phyloP scores from a whole-genome alignment of 1,140 invertebrate species.

The Chymomyza costata region DNA sequence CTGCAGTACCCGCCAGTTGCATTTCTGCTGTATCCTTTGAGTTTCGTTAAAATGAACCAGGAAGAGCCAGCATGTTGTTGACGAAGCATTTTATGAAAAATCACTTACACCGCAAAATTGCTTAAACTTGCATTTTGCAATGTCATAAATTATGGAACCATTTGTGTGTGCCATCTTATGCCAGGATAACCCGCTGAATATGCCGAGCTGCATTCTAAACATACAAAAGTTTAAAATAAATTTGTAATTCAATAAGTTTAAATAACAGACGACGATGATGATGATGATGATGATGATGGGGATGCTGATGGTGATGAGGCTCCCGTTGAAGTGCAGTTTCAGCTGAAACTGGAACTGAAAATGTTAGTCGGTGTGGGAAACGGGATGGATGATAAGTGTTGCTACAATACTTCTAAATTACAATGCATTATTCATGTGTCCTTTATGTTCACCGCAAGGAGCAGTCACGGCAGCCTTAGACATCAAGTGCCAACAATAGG shows the following conservation, averaged over 20 bases:
- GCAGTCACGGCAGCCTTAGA: background rate
- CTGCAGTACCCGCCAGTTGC: too few relatives aligned
- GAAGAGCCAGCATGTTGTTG: too few relatives aligned
- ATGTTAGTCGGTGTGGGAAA: too few relatives aligned
- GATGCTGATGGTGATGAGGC: background rate
- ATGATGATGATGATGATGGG: background rate
- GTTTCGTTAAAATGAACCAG: too few relatives aligned
- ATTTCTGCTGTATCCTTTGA: too few relatives aligned
- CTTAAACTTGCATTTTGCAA: background rate
- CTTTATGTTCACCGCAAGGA: conserved; percentile 5
- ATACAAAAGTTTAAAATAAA: conserved; percentile 4
- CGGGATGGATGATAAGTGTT: too few relatives aligned
- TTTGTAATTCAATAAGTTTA: conserved; percentile 11
- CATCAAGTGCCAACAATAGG: background rate
- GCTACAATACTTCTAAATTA: conserved; percentile 7
- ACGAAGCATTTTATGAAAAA: too few relatives aligned
- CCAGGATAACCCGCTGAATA: background rate
- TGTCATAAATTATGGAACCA: background rate
- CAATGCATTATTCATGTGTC: conserved; percentile 8
- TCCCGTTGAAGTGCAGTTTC: background rate
- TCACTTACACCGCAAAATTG: too few relatives aligned
- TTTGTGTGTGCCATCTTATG: background rate
- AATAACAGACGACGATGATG: conserved; percentile 2
- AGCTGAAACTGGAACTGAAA: background rate
- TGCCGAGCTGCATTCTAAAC: background rate